Evolutionary conservation across 2,797 vertebrate genomes (phyloP).

Genomic region (Pampus argenteus): DNA sequence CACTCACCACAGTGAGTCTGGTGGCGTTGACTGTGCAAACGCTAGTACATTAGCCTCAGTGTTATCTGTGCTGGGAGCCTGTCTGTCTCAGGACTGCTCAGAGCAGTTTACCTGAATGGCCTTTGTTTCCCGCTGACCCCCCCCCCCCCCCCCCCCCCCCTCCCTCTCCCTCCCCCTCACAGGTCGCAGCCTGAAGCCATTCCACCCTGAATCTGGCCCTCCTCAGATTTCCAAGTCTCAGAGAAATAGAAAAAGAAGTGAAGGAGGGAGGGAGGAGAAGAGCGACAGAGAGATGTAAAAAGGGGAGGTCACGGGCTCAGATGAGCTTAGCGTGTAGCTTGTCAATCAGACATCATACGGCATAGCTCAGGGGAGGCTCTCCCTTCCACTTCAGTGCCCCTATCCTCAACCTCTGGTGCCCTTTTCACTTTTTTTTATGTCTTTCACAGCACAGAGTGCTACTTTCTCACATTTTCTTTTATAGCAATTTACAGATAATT

Average conservation of each 20-base stretch:
- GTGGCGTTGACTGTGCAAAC: constrained; percentile 68
- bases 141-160: too few species aligned
- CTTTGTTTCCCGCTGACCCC: constrained; percentile 83
- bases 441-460: constrained; percentile 42
- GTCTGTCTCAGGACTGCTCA: constrained; percentile 72
- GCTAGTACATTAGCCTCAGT: constrained; percentile 74
- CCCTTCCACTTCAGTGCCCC: constrained; percentile 41
- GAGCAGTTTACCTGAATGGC: constrained; percentile 83
- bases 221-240: constrained; percentile 80
- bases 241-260: constrained; percentile 42
- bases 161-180: too few species aligned
- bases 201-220: constrained; percentile 78
- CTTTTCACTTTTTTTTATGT: constrained; percentile 40
- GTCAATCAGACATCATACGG: constrained; percentile 79
- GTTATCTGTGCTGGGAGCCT: constrained; percentile 79
- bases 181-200: constrained; percentile 82
- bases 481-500: constrained; percentile 36
- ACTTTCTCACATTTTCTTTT: constrained; percentile 12
- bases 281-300: constrained; percentile 61
- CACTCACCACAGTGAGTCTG: constrained; percentile 19
- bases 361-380: constrained; percentile 64
- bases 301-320: constrained; percentile 79
- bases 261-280: constrained; percentile 39
- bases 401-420: constrained; percentile 49
- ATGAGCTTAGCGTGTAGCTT: constrained; percentile 77